These are phyloP conservation scores for Sthenelais limicola DNA, from an alignment of 2,888 invertebrate species.

Conservation along the genomic window DNA sequence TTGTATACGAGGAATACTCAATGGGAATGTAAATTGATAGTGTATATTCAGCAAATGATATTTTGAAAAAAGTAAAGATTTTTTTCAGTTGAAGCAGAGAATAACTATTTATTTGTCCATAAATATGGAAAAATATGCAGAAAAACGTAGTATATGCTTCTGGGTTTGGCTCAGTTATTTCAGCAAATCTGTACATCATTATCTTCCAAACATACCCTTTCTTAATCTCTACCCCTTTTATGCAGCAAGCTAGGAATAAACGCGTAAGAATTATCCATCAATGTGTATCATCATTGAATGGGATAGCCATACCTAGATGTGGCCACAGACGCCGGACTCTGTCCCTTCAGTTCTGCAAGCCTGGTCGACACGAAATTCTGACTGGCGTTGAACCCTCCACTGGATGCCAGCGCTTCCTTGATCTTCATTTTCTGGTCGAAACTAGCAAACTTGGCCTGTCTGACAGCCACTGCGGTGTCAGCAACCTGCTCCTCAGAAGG, in stretches of 20 bases:
- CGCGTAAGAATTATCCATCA: too few species aligned
- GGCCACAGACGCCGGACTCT: neutral
- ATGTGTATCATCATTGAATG: neutral
- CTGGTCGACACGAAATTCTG: slow-evolving; percentile 59
- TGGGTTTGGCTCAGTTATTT: too few species aligned
- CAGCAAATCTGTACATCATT: too few species aligned
- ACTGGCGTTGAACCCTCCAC: slow-evolving; percentile 60
- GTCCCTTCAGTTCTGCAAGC: slow-evolving; percentile 65
- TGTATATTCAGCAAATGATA: neutral
- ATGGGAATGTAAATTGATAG: too few species aligned
- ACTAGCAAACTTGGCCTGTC: slow-evolving; percentile 57
- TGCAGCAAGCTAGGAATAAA: too few species aligned
- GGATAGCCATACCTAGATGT: neutral
- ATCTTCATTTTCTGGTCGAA: slow-evolving; percentile 62
- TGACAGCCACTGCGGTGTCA: slow-evolving; percentile 58
- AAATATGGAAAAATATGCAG: too few species aligned
- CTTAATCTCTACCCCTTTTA: too few species aligned
- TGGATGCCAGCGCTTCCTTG: slow-evolving; percentile 60
- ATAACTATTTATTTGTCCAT: too few species aligned
- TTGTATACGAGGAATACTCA: neutral
- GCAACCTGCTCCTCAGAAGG: slow-evolving; percentile 59
- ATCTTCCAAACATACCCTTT: too few species aligned
- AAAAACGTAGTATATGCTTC: too few species aligned
- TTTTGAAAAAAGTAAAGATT: too few species aligned
- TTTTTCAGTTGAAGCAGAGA: too few species aligned